Base-by-base conservation (phyloP, 2,888 invertebrate species). In the Serrognathus titanus region DNA sequence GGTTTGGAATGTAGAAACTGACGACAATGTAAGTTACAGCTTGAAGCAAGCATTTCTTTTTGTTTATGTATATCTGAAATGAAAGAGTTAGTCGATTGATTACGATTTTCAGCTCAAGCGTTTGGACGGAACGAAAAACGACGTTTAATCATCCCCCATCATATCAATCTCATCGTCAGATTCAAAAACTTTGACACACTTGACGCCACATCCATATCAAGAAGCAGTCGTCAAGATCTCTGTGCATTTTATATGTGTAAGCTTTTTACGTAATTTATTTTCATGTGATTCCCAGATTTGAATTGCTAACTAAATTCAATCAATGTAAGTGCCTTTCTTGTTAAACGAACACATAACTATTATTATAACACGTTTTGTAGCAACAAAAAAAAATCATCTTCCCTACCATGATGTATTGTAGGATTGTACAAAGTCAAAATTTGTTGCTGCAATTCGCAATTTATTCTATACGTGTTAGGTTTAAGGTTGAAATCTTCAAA, bases 41-140 rank as follows among this genome's bases (percentile, higher is more conserved):
- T 51, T 16, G 16, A 16, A 16, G 16, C 16, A 16, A 3, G n/a
- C n/a, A n/a, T 16, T 16, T 3, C 2, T 16, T 16, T 16, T 3
- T 16, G 16, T 16, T 1, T 16, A 2, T 16, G 16, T 16, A 41
- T 40, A 10, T 8, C n/a, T n/a, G n/a, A 16, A 13, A 24, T 11
- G 7, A 50, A 50, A 20, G 13, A 48, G 39, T 20, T 11, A 11
- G 7, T 16, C 16, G 7, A 9, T 16, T 24, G 2, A 8, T 46
- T 8, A 20, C n/a, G 10, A 6, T 12, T 68, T 69, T 51, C 63
- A 71, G 70, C 49, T 71, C 46, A 69, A 70, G 58, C 66, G 69
- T 50, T 58, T 71, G 59, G 69, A 68, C 38, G 71, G 66, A 54
- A 65, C 65, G 50, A 69, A 69, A 58, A 63, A 63, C 47, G 69